These are phyloP conservation scores for Drosophila cardini DNA, from an alignment of 1,140 invertebrate species.

Conservation along the genomic window DNA sequence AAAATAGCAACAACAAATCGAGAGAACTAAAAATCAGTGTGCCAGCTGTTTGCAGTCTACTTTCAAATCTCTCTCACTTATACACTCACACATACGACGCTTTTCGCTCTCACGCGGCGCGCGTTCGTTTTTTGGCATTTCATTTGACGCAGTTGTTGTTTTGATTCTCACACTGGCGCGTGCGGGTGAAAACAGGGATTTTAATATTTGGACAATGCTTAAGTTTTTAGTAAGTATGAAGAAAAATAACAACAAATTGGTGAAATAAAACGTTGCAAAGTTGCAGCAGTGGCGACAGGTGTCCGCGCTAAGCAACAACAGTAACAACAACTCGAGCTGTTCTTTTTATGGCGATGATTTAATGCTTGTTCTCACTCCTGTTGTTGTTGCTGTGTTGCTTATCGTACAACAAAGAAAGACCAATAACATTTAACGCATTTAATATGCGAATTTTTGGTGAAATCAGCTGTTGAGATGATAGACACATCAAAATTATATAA, in stretches of 20 bases:
- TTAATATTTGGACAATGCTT: slow-evolving; percentile 60
- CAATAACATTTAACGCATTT: slow-evolving; percentile 36
- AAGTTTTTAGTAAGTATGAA: slow-evolving; percentile 69
- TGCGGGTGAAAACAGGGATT: slow-evolving; percentile 54
- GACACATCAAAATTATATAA: slow-evolving; percentile 18
- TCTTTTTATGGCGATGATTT: slow-evolving; percentile 65
- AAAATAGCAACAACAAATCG: slow-evolving; percentile 29
- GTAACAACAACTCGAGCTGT: not conserved
- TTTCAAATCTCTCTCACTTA: slow-evolving; percentile 8
- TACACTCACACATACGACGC: slow-evolving; percentile 7
- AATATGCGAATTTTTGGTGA: slow-evolving; percentile 1
- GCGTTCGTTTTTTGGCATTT: slow-evolving; percentile 40
- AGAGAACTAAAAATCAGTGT: slow-evolving; percentile 34
- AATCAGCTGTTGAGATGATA: slow-evolving; percentile 2
- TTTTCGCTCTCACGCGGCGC: slow-evolving; percentile 31
- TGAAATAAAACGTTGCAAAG: not conserved
- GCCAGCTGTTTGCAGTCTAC: slow-evolving; percentile 61
- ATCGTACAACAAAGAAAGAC: slow-evolving; percentile 26
- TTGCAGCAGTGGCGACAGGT: not conserved
- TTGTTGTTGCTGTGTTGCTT: not conserved
- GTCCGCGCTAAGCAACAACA: not conserved
- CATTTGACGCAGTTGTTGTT: slow-evolving; percentile 34
- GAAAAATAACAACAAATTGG: slow-evolving; percentile 11
- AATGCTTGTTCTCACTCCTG: slow-evolving; percentile 19
- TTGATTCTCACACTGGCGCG: slow-evolving; percentile 59